A percentile compares a stretch with the other conserved stretches of the same genome.
Evolutionary conservation across 2,888 invertebrate species (phyloP).

Genomic region (Cataglyphis cursor): DNA sequence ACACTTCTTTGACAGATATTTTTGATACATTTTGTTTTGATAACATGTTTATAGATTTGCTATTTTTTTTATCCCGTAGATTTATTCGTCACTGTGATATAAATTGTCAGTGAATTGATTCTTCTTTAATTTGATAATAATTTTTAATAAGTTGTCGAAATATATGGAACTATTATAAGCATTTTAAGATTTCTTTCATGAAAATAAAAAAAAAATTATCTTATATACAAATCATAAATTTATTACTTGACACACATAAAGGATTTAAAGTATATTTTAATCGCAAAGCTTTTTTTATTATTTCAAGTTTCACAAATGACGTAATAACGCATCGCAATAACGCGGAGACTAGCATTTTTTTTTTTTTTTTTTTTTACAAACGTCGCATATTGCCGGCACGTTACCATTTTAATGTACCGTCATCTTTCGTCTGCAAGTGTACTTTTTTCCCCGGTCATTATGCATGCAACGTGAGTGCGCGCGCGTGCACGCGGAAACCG

Average conservation of each 20-base stretch:
- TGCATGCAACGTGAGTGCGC: slow-evolving; percentile 57
- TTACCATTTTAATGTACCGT: slow-evolving; percentile 60
- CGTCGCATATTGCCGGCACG: slow-evolving; percentile 27
- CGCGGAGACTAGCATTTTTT: background rate
- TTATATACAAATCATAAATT: background rate
- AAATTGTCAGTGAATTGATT: slow-evolving; percentile 20
- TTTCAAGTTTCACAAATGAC: slow-evolving; percentile 13
- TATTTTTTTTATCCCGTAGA: background rate
- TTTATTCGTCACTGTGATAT: background rate
- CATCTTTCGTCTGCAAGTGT: slow-evolving; percentile 61
- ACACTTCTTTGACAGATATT: background rate
- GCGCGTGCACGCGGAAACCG: slow-evolving; percentile 34
- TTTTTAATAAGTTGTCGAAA: background rate
- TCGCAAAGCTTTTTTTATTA: slow-evolving; percentile 6
- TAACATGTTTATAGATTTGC: background rate
- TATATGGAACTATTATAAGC: background rate
- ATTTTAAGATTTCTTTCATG: background rate
- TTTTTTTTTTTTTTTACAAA: slow-evolving; percentile 23
- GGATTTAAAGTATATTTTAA: background rate
- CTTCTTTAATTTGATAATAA: background rate
- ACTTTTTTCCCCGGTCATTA: slow-evolving; percentile 57
- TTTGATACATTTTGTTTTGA: background rate
- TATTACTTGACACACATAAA: background rate
- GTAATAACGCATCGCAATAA: background rate
- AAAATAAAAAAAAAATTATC: background rate